Evolutionary conservation across 23 tunicate species (phyloP), one percentile per base, ranked within the genome.

Genomic region (Diplosoma virens): DNA sequence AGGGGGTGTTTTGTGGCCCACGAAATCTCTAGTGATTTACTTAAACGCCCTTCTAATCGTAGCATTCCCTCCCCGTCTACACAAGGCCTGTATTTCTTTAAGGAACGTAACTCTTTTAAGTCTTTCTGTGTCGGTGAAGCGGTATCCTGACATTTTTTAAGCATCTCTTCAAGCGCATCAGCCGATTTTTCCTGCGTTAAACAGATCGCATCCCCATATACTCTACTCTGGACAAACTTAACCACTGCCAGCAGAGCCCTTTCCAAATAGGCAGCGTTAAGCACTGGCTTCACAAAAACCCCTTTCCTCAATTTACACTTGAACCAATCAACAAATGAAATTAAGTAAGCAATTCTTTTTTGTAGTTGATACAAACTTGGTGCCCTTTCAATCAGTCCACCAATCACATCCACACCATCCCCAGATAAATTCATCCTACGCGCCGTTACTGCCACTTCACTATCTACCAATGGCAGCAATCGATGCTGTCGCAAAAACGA

Each of bases 341-440:
- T 67, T 2, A 67, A 52, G 52, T 67, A 67, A 34, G 52, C 50
- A 3, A 22, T 29, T 67, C 74, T 67, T 67, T 67, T 67, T 29
- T 67, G 20, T 17, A 67, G 27, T 2, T 26, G 35, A 29, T 36
- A 67, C 5, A 67, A 5, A 18, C 20, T 25, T 34, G 52, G 74
- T 67, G 74, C 20, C 20, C 24, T 34, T 18, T 67, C 74, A 18
- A 67, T 36, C 25, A 67, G 74, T 7, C 24, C 25, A 7, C 3
- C n/a, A 3, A 61, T 11, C 18, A n/a, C 6, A 20, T 11, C 20
- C 6, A 4, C 25, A 14, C 25, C 20, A 6, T 14, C 6, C 24
- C 6, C 63, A 11, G 6, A 25, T 56, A 25, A 56, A 4, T 56
- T 16, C 63, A 56, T 25, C 63, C 25, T 56, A 56, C 17, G 25